Conservation (phyloP, 2,888 invertebrate genomes). For the Polia nebulosa region DNA sequence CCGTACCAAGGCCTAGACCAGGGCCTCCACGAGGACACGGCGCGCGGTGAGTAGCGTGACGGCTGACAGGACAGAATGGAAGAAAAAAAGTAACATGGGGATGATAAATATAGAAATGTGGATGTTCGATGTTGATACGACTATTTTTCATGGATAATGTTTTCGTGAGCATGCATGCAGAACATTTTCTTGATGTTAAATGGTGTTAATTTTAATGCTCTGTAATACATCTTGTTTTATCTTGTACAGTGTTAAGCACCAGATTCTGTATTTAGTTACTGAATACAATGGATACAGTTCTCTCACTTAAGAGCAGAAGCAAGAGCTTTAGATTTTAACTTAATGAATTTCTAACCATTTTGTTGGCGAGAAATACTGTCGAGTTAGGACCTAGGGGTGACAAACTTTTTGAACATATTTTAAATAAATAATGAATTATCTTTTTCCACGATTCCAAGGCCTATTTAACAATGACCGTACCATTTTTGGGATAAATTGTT, state of each 20-base stretch:
- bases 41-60: too few relatives aligned
- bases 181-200: background rate
- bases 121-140: too few relatives aligned
- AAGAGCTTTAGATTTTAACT: constrained; percentile 36
- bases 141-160: too few relatives aligned
- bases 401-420: background rate
- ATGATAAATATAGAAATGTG: too few relatives aligned
- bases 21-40: too few relatives aligned
- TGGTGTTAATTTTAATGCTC: background rate
- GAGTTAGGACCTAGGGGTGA: constrained; percentile 18
- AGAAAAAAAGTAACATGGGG: too few relatives aligned
- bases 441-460: background rate
- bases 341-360: constrained; percentile 35
- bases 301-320: constrained; percentile 13
- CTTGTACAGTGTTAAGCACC: background rate
- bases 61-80: too few relatives aligned
- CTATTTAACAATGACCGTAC: background rate
- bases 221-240: background rate
- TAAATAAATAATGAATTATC: background rate
- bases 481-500: background rate
- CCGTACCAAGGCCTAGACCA: too few relatives aligned
- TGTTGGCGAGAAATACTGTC: constrained; percentile 25
- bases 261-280: constrained; percentile 12
- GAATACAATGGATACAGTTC: constrained; percentile 19
- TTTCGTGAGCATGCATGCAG: background rate